Percentiles rank a stretch among this genome's conserved stretches.
Evolutionary conservation across 2,797 vertebrate genomes (phyloP).

Genomic region (Momotus momota): DNA sequence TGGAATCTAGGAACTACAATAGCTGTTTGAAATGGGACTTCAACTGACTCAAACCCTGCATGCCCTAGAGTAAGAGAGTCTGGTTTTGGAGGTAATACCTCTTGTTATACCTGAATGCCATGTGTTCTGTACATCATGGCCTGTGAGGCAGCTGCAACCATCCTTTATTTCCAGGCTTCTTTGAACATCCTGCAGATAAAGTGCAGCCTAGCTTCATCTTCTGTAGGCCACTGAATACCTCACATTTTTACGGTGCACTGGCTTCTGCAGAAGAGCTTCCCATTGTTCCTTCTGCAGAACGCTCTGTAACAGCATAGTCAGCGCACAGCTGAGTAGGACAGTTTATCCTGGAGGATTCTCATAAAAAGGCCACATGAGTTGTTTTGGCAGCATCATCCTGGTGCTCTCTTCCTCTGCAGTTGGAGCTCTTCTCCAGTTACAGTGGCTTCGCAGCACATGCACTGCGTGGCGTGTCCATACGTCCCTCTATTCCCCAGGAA

Average conservation of each 20-base stretch:
- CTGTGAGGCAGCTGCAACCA: not conserved
- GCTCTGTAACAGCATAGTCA: not conserved
- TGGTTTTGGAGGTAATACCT: not conserved
- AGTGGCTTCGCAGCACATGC: not conserved
- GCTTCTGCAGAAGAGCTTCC: not conserved
- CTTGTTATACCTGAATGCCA: accelerated
- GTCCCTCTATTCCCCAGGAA: not conserved
- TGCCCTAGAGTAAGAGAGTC: not conserved
- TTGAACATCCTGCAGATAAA: not conserved
- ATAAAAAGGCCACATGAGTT: not conserved
- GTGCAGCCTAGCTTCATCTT: not conserved
- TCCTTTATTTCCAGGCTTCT: not conserved
- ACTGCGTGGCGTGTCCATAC: accelerated
- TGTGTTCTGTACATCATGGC: not conserved
- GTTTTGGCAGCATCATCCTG: not conserved
- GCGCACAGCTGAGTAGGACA: accelerated
- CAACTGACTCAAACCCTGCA: not conserved
- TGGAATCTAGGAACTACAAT: not conserved
- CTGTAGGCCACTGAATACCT: not conserved
- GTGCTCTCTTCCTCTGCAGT: not conserved
- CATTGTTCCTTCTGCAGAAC: not conserved
- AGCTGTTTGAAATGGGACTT: not conserved
- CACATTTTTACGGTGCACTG: not conserved
- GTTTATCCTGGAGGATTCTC: not conserved
- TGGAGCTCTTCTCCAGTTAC: not conserved